These are phyloP conservation scores for Poecilus cupreus DNA, from an alignment of 2,888 invertebrate species.

Conservation along the genomic window DNA sequence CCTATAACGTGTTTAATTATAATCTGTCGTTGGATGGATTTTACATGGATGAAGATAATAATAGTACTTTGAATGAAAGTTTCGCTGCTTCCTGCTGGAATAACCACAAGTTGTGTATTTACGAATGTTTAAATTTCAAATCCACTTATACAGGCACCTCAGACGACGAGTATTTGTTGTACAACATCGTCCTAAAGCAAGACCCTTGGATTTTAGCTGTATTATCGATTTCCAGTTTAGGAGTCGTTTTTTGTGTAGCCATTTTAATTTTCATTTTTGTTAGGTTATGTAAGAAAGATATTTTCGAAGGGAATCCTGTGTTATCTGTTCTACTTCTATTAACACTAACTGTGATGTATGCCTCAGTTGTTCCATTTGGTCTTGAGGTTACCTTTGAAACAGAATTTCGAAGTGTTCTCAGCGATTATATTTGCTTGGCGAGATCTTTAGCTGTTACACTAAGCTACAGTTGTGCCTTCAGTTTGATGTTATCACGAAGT, in stretches of 20 bases:
- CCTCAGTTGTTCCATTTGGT: slow-evolving; percentile 74
- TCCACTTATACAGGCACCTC: slow-evolving; percentile 58
- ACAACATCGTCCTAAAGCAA: slow-evolving; percentile 65
- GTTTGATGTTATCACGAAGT: slow-evolving; percentile 78
- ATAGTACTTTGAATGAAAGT: slow-evolving; percentile 48
- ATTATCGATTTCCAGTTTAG: slow-evolving; percentile 80
- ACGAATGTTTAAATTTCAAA: slow-evolving; percentile 64
- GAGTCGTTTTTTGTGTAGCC: slow-evolving; percentile 79
- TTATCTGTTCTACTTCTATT: slow-evolving; percentile 73
- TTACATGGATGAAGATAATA: slow-evolving; percentile 55
- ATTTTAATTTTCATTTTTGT: slow-evolving; percentile 80
- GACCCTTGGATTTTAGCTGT: slow-evolving; percentile 79
- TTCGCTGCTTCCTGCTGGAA: slow-evolving; percentile 60
- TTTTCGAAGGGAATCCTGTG: slow-evolving; percentile 81
- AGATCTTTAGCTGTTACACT: slow-evolving; percentile 77
- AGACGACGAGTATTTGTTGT: slow-evolving; percentile 52
- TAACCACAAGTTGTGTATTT: slow-evolving; percentile 61
- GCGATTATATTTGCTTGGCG: slow-evolving; percentile 74
- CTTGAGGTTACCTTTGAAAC: slow-evolving; percentile 67
- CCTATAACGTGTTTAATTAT: slow-evolving; percentile 69
- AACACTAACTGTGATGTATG: slow-evolving; percentile 73
- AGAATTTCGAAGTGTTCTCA: slow-evolving; percentile 62
- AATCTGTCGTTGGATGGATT: slow-evolving; percentile 63
- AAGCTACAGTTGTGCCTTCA: slow-evolving; percentile 79
- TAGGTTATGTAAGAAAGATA: slow-evolving; percentile 78